Base-by-base conservation (phyloP, 35 echinoderm and acorn worm species). In the Amphiura filiformis region DNA sequence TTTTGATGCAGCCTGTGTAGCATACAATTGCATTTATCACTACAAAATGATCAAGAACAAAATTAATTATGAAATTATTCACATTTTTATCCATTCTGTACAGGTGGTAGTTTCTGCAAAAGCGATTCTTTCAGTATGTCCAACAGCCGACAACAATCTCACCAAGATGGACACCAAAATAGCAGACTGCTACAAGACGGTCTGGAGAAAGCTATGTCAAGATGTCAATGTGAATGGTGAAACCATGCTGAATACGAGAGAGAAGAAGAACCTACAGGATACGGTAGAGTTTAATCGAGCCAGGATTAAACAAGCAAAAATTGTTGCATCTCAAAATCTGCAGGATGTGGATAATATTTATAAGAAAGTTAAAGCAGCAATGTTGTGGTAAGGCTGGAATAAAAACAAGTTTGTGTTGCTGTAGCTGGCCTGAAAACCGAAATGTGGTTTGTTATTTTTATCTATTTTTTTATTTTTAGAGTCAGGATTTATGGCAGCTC, bases 311-410 rank as follows among this genome's bases (percentile, higher is more conserved):
- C 88, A 91, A 56, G 80, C 95, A 2, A 38, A 56, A 57, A 83
- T 57, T 7, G 40, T 34, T 9, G 57, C 80, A 11, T 36, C 76
- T 31, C 78, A 93, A 65, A 91, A 88, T 18, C 39, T 91, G 32
- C 95, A 93, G 41, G 87, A 93, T 47, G 95, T 97, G 17, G 95
- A 94, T 49, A 90, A 80, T 36, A 39, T 88, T n/a, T 85, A 91
- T 57, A 97, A 90, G 78, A 94, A 94, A 82, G 91, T 97, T 34
- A 97, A 93, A 75, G 95, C 91, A 22, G 89, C 95, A 20, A 88
- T 97, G 76, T 57, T 97, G 33, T 97, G 91, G 95, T 93, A 87
- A 89, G n/a, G n/a, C n/a, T n/a, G n/a, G n/a, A n/a, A n/a, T n/a
- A 37, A 81, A n/a, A n/a, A n/a, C n/a, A n/a, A n/a, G n/a, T n/a